Percentiles rank a stretch among this genome's conserved stretches.
Conservation (phyloP, 2,888 invertebrate species). For the Lasius platythorax region DNA sequence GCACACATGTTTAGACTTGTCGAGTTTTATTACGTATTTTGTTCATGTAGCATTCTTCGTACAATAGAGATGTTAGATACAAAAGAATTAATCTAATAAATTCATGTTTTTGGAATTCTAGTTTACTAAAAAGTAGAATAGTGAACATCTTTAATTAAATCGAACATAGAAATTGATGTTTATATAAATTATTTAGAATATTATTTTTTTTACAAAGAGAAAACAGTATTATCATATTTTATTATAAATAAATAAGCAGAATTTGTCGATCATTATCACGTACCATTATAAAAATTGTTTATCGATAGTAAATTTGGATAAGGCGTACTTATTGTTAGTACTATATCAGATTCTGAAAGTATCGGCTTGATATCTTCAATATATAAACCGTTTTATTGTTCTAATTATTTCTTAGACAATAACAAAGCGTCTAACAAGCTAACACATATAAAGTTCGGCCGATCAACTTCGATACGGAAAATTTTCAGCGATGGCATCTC, state of each 20-base stretch:
- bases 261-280: neutral
- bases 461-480: conserved; percentile 61
- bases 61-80: conserved; percentile 67
- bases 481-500: conserved; percentile 53
- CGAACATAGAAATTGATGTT: neutral
- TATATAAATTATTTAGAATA: neutral
- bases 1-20: conserved; percentile 57
- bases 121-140: neutral
- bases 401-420: conserved; percentile 56
- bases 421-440: too few relatives aligned
- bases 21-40: conserved; percentile 43
- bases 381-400: conserved; percentile 37
- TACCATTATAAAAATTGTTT: neutral
- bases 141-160: neutral
- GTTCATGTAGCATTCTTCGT: conserved; percentile 60
- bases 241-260: neutral
- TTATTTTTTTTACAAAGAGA: neutral
- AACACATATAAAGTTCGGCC: conserved; percentile 39
- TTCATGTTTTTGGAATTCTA: neutral
- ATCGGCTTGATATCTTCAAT: neutral
- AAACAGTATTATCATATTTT: neutral
- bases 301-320: neutral
- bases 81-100: neutral
- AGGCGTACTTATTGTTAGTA: too few relatives aligned
- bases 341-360: neutral